Base-by-base conservation (phyloP, 2,888 invertebrate species). In the Capitulum mitella region DNA sequence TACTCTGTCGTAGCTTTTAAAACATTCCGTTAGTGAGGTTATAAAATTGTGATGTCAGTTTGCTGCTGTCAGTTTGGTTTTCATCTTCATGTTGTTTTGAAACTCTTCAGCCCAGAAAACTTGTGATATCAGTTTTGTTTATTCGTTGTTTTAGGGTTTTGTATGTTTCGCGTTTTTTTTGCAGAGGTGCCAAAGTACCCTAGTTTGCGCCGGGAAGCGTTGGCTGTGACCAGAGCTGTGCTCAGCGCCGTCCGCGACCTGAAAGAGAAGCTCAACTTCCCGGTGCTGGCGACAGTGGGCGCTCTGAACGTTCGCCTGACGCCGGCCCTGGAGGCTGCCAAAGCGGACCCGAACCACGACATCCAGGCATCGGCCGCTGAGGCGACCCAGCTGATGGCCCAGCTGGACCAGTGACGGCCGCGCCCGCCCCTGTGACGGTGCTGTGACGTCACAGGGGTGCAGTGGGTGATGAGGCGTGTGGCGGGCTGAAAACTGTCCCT, bases 311-410 rank as follows among this genome's bases (percentile, higher is more conserved):
- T 79, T 34, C 79, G 80, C 22, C 78, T 81, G 34, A 77, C 81
- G 70, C 79, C 81, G 43, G 80, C 80, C 19, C 81, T 81, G 77
- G 81, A 81, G 46, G 81, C 80, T 54, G 81, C 81, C 10, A 79
- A 79, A 2, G 78, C 80, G 37, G 82, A 82, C 78, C 77, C 81
- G 22, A 80, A 80, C 58, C 82, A 81, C 32, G 82, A 82, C 78
- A 79, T 82, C 29, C 81, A 81, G 61, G 78, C 79, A 0, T 77
- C 80, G 14, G 81, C 81, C 37, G 78, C 78, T 22, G 70, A 79
- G n/a, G 80, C 80, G 19, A 78, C 81, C 74, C 77, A 70, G 10
- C 76, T 80, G 37, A 80, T 81, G 22, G 70, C 37, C 37, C 22
- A 70, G 26, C 70, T 70, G 70, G 70, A 1, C 2, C 37, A 70